phyloP scores from a whole-genome alignment of 2,797 vertebrate genomes.

The Sebastes trivittatus region DNA sequence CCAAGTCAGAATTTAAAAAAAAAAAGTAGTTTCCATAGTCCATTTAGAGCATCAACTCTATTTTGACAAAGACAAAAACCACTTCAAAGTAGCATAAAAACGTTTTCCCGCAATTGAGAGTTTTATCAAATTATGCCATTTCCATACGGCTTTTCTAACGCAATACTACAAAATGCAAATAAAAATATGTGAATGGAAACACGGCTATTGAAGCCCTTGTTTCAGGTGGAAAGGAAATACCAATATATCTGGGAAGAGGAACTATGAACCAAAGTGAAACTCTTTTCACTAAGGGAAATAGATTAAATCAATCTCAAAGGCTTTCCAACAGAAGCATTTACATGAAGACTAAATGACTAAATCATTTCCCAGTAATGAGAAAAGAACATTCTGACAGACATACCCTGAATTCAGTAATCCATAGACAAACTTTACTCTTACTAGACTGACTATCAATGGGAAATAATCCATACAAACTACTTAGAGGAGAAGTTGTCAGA shows the following conservation, averaged over 20 bases:
- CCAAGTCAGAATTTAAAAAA: background rate
- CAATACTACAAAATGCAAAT: too few species aligned
- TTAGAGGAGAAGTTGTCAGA: background rate
- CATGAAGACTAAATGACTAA: background rate
- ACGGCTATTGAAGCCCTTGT: background rate
- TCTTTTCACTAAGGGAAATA: background rate
- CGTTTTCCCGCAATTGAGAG: too few species aligned
- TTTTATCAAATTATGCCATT: too few species aligned
- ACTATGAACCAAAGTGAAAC: background rate
- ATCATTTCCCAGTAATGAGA: background rate
- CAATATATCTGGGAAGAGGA: background rate
- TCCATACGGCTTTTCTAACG: too few species aligned
- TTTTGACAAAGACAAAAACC: background rate
- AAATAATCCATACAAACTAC: background rate
- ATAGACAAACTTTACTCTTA: background rate
- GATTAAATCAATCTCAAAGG: background rate
- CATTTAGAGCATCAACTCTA: background rate
- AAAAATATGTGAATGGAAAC: background rate
- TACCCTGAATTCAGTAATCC: background rate
- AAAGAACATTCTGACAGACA: background rate
- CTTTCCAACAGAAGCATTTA: background rate
- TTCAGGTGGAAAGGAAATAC: background rate
- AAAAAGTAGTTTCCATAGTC: background rate
- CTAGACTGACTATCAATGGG: too few species aligned
- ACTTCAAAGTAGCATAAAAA: background rate